Evolutionary conservation across 2,888 invertebrate species (phyloP), one percentile per base, ranked within the genome.

Genomic region (Trachelus troglodyta): DNA sequence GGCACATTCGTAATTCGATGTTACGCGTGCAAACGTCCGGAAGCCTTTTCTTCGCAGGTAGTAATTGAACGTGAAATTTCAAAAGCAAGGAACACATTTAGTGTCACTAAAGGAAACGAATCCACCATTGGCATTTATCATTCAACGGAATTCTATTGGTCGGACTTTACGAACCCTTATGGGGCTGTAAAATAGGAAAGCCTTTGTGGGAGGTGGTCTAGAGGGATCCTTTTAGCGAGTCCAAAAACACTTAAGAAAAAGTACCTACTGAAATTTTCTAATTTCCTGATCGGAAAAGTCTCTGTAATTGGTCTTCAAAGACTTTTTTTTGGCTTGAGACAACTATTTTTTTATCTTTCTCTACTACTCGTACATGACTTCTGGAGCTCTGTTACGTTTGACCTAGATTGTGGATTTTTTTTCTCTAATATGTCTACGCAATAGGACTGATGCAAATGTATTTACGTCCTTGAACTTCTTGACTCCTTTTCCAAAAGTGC

Each of bases 401-500:
- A 56, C 56, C 56, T 23, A 23, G 56, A 9, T 56, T 56, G 9
- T 56, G 23, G 23, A 56, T 23, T 56, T 56, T 56, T 23, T 56
- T 56, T 56, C 23, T 56, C 56, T 23, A 40, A 40, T 15, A 23
- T 23, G 0, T 9, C 23, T 23, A 56, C 6, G 23, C 56, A 1
- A 23, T 56, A 56, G 56, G 23, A 23, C 9, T 23, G 23, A 23
- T 56, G 56, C 23, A 56, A 23, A 56, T 23, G 6, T 9, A 23
- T 56, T 9, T 56, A 56, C 56, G 2, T 56, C 76, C 56, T 74
- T n/a, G 23, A 37, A 34, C 31, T 82, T 73, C 79, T 82, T 76
- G 11, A 73, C 34, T 69, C 82, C 80, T 40, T 56, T 69, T 69
- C 69, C 35, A 33, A 76, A 40, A 31, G 73, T 79, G 77, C 77